phyloP scores from a whole-genome alignment of 2,888 invertebrate genomes.

The Julus scandinavius region DNA sequence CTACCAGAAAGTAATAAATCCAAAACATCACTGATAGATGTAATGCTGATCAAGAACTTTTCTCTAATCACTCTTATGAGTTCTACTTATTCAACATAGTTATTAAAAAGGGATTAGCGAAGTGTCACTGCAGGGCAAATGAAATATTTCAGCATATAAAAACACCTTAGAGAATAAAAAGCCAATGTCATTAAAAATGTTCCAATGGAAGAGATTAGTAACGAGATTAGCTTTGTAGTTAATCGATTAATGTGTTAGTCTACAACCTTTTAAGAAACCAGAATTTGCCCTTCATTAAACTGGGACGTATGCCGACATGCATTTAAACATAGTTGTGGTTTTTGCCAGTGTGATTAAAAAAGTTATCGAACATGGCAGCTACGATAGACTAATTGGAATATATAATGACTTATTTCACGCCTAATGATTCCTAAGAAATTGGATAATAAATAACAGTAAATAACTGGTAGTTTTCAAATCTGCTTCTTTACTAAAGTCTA shows the following conservation, averaged over 20 bases:
- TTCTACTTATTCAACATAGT: conserved; percentile 3
- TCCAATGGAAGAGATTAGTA: conserved; percentile 7
- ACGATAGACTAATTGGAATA: neutral
- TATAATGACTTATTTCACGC: conserved; percentile 11
- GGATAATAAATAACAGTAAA: neutral
- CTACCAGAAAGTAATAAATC: neutral
- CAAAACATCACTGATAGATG: neutral
- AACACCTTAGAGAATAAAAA: neutral
- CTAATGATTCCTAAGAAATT: neutral
- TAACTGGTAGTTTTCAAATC: neutral
- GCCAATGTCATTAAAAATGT: conserved; percentile 36
- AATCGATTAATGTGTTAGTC: conserved; percentile 28
- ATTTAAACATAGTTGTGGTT: neutral
- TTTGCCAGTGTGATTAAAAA: conserved; percentile 16
- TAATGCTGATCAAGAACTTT: neutral
- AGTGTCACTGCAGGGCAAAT: conserved; percentile 12
- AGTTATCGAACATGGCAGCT: neutral
- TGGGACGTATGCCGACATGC: conserved; percentile 40
- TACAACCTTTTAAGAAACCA: neutral
- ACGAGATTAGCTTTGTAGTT: neutral
- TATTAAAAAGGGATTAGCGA: conserved; percentile 40
- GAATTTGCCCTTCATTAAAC: conserved; percentile 35
- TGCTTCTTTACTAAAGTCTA: too few relatives aligned
- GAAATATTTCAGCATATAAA: neutral
- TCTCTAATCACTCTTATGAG: conserved; percentile 25